phyloP scores from a whole-genome alignment of 2,888 invertebrate genomes.

The Barypeithes pellucidus region DNA sequence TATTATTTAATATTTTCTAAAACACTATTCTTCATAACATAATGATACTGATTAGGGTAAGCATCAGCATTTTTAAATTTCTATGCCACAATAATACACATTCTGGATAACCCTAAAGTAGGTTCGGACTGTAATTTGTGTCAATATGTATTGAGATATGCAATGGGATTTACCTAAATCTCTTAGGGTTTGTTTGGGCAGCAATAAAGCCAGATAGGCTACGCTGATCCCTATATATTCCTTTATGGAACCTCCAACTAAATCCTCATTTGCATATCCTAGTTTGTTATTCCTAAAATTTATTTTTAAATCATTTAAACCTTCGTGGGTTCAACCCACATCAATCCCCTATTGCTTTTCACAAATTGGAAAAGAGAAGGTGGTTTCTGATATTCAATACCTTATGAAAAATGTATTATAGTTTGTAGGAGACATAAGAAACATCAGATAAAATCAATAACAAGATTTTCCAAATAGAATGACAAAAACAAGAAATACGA shows the following conservation, averaged over 20 bases:
- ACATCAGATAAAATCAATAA: background rate
- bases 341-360: background rate
- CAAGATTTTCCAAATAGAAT: background rate
- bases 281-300: background rate
- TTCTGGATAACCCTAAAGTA: too few species aligned
- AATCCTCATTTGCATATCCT: background rate
- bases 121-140: too few species aligned
- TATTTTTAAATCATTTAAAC: background rate
- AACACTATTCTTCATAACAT: too few species aligned
- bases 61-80: too few species aligned
- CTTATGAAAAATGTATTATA: background rate
- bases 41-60: too few species aligned
- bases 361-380: background rate
- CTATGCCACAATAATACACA: too few species aligned
- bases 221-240: background rate
- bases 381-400: background rate
- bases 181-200: background rate
- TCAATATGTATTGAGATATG: background rate
- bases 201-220: background rate
- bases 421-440: background rate
- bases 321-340: background rate
- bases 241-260: background rate
- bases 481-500: background rate
- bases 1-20: too few species aligned
- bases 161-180: slow-evolving; percentile 1